Conservation (phyloP, 2,888 invertebrate species). For the Netelia fuscicornis region DNA sequence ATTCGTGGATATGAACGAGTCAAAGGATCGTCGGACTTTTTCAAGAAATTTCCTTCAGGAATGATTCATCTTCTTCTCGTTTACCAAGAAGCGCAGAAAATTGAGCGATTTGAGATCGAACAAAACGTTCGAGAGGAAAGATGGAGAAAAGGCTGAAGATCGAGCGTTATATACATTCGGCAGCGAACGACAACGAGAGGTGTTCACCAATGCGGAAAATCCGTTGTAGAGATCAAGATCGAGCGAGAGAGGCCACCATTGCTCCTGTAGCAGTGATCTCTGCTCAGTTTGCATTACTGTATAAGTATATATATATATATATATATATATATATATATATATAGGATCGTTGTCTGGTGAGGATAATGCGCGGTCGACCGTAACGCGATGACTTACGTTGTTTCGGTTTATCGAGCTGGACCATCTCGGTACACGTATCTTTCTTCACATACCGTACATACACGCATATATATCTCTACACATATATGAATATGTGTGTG, state of each 20-base stretch:
- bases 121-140: background rate
- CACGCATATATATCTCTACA: background rate
- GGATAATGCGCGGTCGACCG: conserved; percentile 66
- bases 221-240: conserved; percentile 65
- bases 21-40: conserved; percentile 43
- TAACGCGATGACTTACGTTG: conserved; percentile 68
- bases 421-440: conserved; percentile 57
- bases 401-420: conserved; percentile 64
- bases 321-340: background rate
- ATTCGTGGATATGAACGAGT: conserved; percentile 9
- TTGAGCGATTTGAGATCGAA: conserved; percentile 6
- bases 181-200: conserved; percentile 32
- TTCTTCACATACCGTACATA: conserved; percentile 21
- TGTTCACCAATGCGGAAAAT: conserved; percentile 68
- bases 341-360: conserved; percentile 34
- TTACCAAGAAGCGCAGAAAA: background rate
- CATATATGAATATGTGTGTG: background rate
- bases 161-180: conserved; percentile 43
- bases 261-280: conserved; percentile 44
- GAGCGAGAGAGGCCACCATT: conserved; percentile 42
- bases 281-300: conserved; percentile 55
- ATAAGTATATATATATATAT: background rate
- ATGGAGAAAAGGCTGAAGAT: conserved; percentile 20
- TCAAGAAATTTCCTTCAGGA: background rate
- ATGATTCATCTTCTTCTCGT: background rate